A percentile compares a stretch with the other conserved stretches of the same genome.
Evolutionary conservation across 2,797 vertebrate species (phyloP).

Genomic region (Leucoraja ocellata): DNA sequence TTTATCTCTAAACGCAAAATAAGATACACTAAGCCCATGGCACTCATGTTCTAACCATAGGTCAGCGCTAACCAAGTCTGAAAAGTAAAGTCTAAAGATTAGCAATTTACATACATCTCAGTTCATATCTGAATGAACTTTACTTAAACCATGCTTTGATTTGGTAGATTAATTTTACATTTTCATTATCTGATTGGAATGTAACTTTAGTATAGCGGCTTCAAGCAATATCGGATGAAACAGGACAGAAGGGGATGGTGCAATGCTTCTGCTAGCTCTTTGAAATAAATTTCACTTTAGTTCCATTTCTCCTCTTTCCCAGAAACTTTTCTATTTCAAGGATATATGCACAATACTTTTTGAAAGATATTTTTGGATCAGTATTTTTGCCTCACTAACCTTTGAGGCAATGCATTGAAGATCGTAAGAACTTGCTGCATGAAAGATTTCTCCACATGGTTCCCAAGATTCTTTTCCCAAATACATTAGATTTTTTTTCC

Average conservation of each 20-base stretch:
- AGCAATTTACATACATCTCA: no score
- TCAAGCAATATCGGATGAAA: no score
- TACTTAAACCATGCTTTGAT: background rate
- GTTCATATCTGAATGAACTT: conserved; percentile 11
- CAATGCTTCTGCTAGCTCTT: background rate
- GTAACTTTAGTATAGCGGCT: background rate
- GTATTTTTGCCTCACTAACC: no score
- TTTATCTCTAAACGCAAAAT: no score
- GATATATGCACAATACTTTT: background rate
- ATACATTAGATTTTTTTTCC: background rate
- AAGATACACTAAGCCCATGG: no score
- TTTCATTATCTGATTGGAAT: background rate
- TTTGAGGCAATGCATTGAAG: background rate
- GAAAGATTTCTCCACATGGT: background rate
- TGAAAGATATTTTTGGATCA: background rate
- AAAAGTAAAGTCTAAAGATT: no score
- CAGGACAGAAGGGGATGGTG: background rate
- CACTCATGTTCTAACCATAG: background rate
- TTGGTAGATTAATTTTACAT: background rate
- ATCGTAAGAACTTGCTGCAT: background rate
- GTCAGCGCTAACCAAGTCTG: no score
- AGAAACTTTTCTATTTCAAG: background rate
- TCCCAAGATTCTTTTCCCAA: background rate
- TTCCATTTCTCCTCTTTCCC: background rate
- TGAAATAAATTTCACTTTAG: background rate